Evolutionary conservation across 1,140 invertebrate species (phyloP).

Genomic region (Maniola jurtina): DNA sequence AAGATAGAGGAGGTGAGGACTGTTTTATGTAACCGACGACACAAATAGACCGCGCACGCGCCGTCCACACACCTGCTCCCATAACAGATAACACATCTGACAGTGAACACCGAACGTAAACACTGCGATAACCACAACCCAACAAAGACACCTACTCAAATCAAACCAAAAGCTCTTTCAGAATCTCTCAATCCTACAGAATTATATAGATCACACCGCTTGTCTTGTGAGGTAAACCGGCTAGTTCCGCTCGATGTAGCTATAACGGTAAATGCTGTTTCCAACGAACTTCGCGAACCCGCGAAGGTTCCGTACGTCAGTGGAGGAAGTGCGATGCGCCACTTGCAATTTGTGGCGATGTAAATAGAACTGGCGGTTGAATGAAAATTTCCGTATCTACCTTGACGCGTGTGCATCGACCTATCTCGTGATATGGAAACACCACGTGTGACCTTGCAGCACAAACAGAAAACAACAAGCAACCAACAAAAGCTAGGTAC

Average conservation of each 20-base stretch:
- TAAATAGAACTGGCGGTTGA: conserved; percentile 71
- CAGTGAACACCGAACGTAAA: conserved; percentile 71
- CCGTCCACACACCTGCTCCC: conserved; percentile 66
- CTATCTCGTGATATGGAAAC: conserved; percentile 59
- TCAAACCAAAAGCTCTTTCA: no score
- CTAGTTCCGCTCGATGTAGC: no score
- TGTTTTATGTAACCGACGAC: conserved; percentile 70
- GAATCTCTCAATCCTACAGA: no score
- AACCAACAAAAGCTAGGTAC: conserved; percentile 35
- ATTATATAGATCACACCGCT: no score
- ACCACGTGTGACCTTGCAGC: conserved; percentile 69
- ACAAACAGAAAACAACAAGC: conserved; percentile 43
- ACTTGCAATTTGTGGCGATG: conserved; percentile 63
- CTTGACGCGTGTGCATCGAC: conserved; percentile 70
- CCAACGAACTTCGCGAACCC: conserved; percentile 39
- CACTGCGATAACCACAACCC: conserved; percentile 46
- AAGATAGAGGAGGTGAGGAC: conserved; percentile 83
- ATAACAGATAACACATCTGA: conserved; percentile 70
- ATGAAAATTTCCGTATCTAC: conserved; percentile 70
- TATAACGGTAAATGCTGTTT: conserved; percentile 43
- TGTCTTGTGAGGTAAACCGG: no score
- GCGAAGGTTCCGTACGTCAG: conserved; percentile 68
- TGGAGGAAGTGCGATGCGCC: conserved; percentile 66
- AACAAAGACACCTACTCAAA: conserved; percentile 14
- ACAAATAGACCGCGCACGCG: conserved; percentile 60